Evolutionary conservation across 2,113 vertebrate species (phyloP), one percentile per base, ranked within the genome.

Genomic region (Helogale parvula): DNA sequence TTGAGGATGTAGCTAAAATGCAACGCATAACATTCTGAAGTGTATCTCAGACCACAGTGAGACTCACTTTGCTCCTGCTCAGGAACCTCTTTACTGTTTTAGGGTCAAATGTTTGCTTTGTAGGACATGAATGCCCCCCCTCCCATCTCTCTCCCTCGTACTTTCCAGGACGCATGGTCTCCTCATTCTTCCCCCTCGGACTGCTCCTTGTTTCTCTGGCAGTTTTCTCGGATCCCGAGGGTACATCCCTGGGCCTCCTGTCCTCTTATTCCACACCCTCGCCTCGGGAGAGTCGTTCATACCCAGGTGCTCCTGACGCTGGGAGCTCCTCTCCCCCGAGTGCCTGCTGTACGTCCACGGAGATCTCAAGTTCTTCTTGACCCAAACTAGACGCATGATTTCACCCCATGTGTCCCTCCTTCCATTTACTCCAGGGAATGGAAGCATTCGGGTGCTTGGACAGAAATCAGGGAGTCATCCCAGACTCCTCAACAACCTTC

Each of bases 1-100:
- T 86, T 35, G 52, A 95, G 54, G 54, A 84, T 45, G 50, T 74
- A 82, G 84, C 50, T 52, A 65, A 93, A 76, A 84, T 54, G 71
- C 88, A n/a, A 19, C 9, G 29, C 25, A 33, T 6, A 7, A n/a
- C 66, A 60, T 88, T 94, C 60, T 83, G 77, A 94, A 95, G 63
- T 80, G 7, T 38, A 52, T 82, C 65, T 84, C n/a, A 38, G 85
- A 66, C 52, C 45, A 15, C 19, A 31, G 19, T 6, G 68, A 84
- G 74, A 52, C 35, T 38, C 21, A 38, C 35, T 63, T 89, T 16
- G 29, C 38, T 57, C 60, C 77, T 52, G 29, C 81, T 93, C 45
- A 41, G 57, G 35, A 7, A 4, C 69, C 6, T 23, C 92, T 65
- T 27, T 45, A 11, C 29, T 47, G 65, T 96, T 87, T 68, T 68